These are phyloP conservation scores for Torymus aiolomorphi DNA, from an alignment of 2,888 invertebrate genomes.

Conservation along the genomic window DNA sequence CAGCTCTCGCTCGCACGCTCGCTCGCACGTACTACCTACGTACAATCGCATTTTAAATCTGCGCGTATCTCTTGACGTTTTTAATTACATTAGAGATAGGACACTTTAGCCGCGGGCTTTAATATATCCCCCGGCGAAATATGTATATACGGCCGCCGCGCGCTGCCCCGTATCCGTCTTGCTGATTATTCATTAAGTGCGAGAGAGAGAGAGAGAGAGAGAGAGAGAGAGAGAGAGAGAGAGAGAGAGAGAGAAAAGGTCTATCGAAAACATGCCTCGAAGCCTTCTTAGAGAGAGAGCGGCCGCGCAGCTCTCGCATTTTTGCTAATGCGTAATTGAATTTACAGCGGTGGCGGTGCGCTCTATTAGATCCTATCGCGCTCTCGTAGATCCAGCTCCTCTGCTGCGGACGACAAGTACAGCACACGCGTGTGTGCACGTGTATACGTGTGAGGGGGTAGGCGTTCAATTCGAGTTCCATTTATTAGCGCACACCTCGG, in stretches of 20 bases:
- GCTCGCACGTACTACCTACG: background rate
- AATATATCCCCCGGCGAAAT: constrained; percentile 48
- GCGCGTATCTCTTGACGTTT: constrained; percentile 48
- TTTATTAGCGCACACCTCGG: constrained; percentile 61
- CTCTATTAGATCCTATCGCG: constrained; percentile 70
- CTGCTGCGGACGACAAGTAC: constrained; percentile 63
- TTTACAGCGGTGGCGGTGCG: constrained; percentile 65
- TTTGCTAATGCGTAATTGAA: constrained; percentile 72
- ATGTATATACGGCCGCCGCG: background rate
- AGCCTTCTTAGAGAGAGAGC: constrained; percentile 17
- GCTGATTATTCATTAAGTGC: constrained; percentile 58
- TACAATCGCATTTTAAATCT: constrained; percentile 55
- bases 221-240: constrained; percentile 21
- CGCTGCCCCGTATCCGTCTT: constrained; percentile 46
- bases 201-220: constrained; percentile 16
- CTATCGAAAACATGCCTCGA: constrained; percentile 52
- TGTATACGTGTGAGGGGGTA: constrained; percentile 59
- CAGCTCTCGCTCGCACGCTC: background rate
- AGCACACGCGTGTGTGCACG: too few species aligned
- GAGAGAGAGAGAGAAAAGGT: constrained; percentile 6
- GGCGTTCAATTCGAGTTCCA: constrained; percentile 71
- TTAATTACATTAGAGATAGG: constrained; percentile 59
- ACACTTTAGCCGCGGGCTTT: constrained; percentile 50
- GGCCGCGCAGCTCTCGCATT: constrained; percentile 58
- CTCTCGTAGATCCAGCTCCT: constrained; percentile 64